A percentile compares a stretch with the other conserved stretches of the same genome.
Conservation (phyloP, 2,797 vertebrate species). For the Anabacerthia variegaticeps region DNA sequence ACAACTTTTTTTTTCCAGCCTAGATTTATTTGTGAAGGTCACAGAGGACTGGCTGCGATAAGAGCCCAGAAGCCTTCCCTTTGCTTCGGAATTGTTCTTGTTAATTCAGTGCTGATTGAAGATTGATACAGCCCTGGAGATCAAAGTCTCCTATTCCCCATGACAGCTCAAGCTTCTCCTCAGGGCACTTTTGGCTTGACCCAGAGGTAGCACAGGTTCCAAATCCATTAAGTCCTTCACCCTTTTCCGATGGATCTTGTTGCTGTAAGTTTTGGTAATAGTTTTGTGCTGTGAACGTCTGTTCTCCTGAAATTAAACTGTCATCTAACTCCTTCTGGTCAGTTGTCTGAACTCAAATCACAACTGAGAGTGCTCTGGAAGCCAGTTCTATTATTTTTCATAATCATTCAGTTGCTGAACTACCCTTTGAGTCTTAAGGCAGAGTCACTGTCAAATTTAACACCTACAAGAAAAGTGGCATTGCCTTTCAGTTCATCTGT, state of each 20-base stretch:
- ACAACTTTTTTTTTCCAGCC: background rate
- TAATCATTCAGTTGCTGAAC: background rate
- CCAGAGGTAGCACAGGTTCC: constrained; percentile 8
- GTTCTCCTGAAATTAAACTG: constrained; percentile 34
- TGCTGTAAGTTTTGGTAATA: constrained; percentile 7
- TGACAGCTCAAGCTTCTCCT: constrained; percentile 10
- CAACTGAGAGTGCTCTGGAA: background rate
- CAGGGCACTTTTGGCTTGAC: background rate
- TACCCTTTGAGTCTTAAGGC: background rate
- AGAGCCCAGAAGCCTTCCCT: background rate
- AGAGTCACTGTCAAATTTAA: background rate
- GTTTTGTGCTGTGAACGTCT: background rate
- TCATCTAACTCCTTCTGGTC: constrained; percentile 25
- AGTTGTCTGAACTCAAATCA: background rate
- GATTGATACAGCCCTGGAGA: constrained; percentile 35
- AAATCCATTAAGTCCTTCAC: constrained; percentile 33
- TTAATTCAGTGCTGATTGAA: constrained; percentile 48
- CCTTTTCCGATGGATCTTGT: background rate
- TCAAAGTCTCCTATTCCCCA: constrained; percentile 14
- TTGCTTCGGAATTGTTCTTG: constrained; percentile 40
- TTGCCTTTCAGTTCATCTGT: background rate
- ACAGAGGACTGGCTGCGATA: background rate
- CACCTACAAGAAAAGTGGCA: background rate
- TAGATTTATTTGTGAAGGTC: constrained; percentile 42
- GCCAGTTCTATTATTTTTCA: background rate